phyloP scores from a whole-genome alignment of 2,797 vertebrate species.

The Molossus alvarezi region DNA sequence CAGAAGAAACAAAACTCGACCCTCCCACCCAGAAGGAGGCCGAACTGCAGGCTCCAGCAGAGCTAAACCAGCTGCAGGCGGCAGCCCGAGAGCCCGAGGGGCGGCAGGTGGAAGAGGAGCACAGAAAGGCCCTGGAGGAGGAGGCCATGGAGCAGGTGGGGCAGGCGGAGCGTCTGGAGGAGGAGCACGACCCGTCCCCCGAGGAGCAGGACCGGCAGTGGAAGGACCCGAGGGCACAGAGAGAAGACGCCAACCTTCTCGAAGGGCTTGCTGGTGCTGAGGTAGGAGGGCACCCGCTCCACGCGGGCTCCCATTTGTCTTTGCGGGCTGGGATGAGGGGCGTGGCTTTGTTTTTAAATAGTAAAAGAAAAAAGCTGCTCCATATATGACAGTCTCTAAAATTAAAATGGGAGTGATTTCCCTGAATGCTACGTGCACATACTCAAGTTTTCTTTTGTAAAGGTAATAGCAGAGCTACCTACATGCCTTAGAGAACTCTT shows the following conservation, averaged over 20 bases:
- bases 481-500: background rate
- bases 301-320: rapidly evolving
- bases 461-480: background rate
- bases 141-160: conserved; percentile 98
- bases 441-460: background rate
- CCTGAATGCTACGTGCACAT: background rate
- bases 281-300: conserved; percentile 70
- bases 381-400: background rate
- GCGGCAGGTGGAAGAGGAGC: conserved; percentile 89
- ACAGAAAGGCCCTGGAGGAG: conserved; percentile 94
- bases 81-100: conserved; percentile 79
- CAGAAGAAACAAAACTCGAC: conserved; percentile 63
- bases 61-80: conserved; percentile 81
- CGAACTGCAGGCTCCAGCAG: conserved; percentile 58
- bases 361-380: background rate
- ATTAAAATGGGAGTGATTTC: background rate
- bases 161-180: conserved; percentile 94
- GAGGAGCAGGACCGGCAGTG: conserved; percentile 91
- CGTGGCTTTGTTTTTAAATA: background rate
- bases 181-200: conserved; percentile 93
- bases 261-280: conserved; percentile 79
- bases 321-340: too few relatives aligned
- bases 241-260: conserved; percentile 87
- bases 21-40: conserved; percentile 62
- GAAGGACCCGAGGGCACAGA: conserved; percentile 87